A percentile compares a stretch with the other conserved stretches of the same genome.
Conservation (phyloP, 2,888 invertebrate species). For the Tetragonisca angustula region DNA sequence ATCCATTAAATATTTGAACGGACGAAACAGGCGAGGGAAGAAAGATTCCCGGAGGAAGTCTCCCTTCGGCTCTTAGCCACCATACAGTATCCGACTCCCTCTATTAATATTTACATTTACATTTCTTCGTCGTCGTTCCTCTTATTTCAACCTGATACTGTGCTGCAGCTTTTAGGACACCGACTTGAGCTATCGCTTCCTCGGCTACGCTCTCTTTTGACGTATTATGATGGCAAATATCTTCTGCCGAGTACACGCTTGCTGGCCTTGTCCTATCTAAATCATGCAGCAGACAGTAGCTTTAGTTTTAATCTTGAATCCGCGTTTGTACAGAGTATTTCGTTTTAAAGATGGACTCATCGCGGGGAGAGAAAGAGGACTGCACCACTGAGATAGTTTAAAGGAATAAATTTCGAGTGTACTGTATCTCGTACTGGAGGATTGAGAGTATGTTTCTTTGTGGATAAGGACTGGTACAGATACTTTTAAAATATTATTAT, state of each 20-base stretch:
- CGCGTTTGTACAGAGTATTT: conserved; percentile 2
- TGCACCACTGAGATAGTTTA: background rate
- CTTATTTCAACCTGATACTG: conserved; percentile 65
- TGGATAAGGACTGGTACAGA: no score
- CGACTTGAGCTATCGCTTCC: conserved; percentile 58
- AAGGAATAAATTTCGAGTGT: background rate
- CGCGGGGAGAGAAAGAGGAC: background rate
- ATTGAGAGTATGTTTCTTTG: no score
- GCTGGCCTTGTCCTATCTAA: conserved; percentile 7
- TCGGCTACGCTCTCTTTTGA: conserved; percentile 10
- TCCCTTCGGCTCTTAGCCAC: conserved; percentile 65
- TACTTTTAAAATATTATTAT: no score
- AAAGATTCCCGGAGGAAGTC: conserved; percentile 57
- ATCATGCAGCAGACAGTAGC: background rate
- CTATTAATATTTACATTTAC: conserved; percentile 75
- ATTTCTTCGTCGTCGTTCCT: conserved; percentile 71
- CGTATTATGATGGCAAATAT: conserved; percentile 47
- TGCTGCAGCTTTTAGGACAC: conserved; percentile 55
- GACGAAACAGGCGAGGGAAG: conserved; percentile 65
- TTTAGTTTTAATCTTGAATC: conserved; percentile 15
- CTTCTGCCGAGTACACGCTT: conserved; percentile 47
- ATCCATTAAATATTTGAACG: conserved; percentile 74
- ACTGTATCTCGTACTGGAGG: no score
- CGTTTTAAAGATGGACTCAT: background rate
- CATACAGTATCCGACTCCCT: conserved; percentile 60